Evolutionary conservation across 2,888 invertebrate genomes (phyloP).

Genomic region (Heteromyza rotundicornis): DNA sequence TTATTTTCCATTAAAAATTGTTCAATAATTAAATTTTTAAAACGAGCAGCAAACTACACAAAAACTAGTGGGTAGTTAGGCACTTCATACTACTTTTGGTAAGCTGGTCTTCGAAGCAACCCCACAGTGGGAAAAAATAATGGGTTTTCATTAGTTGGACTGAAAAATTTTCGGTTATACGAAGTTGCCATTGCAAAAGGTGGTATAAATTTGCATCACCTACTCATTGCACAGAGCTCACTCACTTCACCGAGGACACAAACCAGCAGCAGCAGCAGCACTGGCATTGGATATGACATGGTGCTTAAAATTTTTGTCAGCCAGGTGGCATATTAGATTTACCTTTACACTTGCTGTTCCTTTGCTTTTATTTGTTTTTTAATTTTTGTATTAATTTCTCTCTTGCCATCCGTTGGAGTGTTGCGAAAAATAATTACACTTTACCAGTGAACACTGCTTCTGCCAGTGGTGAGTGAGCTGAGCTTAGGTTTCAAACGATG

Average conservation of each 20-base stretch:
- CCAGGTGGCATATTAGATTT: constrained; percentile 28
- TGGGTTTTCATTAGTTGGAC: constrained; percentile 18
- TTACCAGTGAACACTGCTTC: background rate
- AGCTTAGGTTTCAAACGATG: background rate
- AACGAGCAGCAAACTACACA: background rate
- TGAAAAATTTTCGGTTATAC: no score
- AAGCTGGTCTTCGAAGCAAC: no score
- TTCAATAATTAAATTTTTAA: constrained; percentile 48
- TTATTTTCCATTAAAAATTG: constrained; percentile 51
- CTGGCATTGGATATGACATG: background rate
- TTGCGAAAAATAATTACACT: constrained; percentile 20
- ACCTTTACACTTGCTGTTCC: background rate
- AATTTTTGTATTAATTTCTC: background rate
- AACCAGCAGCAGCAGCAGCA: background rate
- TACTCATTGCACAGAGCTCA: background rate
- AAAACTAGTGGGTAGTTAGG: no score
- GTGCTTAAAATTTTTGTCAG: constrained; percentile 19
- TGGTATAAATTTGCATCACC: constrained; percentile 8
- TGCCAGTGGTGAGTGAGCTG: no score
- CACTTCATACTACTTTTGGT: no score
- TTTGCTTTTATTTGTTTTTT: background rate
- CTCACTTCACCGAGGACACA: background rate
- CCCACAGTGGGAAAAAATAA: constrained; percentile 11
- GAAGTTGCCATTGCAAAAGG: no score
- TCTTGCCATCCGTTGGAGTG: background rate